Evolutionary conservation across 2,888 invertebrate genomes (phyloP).

Genomic region (Caenorhabditis macrosperma): DNA sequence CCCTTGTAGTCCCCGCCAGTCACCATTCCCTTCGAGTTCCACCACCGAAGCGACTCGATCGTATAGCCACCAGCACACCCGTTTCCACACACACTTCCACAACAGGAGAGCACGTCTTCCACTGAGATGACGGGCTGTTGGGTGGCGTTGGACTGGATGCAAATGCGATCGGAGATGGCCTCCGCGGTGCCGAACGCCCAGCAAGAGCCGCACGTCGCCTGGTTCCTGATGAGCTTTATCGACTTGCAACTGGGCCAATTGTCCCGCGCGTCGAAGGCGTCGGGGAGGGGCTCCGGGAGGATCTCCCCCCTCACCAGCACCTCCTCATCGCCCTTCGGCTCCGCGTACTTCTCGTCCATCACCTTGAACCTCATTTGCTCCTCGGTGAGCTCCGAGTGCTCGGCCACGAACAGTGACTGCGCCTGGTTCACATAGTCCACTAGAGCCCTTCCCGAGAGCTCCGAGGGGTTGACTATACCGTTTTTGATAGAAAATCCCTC

Average conservation of each 20-base stretch:
- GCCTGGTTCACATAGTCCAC: conserved; percentile 54
- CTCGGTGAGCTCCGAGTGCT: conserved; percentile 37
- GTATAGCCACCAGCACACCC: conserved; percentile 39
- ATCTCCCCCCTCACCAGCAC: conserved; percentile 10
- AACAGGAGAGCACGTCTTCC: conserved; percentile 80
- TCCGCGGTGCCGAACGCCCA: conserved; percentile 84
- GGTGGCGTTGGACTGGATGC: conserved; percentile 80
- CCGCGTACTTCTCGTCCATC: conserved; percentile 31
- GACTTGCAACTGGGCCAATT: conserved; percentile 55
- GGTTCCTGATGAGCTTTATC: conserved; percentile 81
- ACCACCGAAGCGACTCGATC: conserved; percentile 33
- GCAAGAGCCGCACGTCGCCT: conserved; percentile 82
- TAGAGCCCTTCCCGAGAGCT: conserved; percentile 38
- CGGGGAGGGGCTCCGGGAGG: conserved; percentile 36
- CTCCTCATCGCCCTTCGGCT: conserved; percentile 2
- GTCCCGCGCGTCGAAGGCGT: conserved; percentile 52
- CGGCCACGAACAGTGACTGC: conserved; percentile 41
- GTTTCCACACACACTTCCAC: conserved; percentile 16
- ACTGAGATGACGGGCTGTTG: conserved; percentile 75
- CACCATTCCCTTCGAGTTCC: conserved; percentile 21
- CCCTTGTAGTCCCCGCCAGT: conserved; percentile 43
- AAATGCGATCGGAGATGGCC: conserved; percentile 82
- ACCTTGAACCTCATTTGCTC: conserved; percentile 22
- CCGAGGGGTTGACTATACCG: background rate
- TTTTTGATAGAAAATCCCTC: background rate